Conservation (phyloP, 2,113 vertebrate genomes). For the Camelus bactrianus region DNA sequence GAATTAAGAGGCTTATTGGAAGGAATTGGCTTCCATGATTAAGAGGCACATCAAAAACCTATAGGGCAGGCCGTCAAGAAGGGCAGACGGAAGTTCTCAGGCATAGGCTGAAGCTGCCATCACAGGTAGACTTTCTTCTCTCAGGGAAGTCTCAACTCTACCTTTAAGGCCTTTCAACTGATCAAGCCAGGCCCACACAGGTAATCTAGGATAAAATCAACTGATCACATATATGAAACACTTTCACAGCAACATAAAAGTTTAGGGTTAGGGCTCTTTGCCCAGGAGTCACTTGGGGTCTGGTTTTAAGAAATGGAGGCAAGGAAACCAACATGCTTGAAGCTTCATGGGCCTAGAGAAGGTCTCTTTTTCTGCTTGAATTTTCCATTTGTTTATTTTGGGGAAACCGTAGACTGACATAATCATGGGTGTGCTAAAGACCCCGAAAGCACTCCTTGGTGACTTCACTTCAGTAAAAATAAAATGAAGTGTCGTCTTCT, state of each 20-base stretch:
- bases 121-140: not conserved
- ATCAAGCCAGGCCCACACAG: not conserved
- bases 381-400: not conserved
- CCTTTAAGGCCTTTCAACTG: not conserved
- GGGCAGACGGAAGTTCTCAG: not conserved
- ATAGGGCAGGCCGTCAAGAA: accelerated
- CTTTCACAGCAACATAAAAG: not conserved
- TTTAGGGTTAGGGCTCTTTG: not conserved
- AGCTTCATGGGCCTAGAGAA: not conserved
- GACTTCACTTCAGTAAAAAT: not conserved
- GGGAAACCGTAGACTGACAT: no score
- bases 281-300: not conserved
- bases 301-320: not conserved
- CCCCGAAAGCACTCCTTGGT: not conserved
- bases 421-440: not conserved
- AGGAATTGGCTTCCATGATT: not conserved
- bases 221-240: not conserved
- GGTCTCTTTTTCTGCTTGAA: not conserved
- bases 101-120: not conserved
- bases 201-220: not conserved
- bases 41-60: not conserved
- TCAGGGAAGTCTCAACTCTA: not conserved
- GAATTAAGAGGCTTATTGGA: not conserved
- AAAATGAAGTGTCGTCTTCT: not conserved
- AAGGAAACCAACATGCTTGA: not conserved